Percentiles rank a stretch among this genome's conserved stretches.
Evolutionary conservation across 2,797 vertebrate genomes (phyloP).

Genomic region (Chloroceryle amazona): DNA sequence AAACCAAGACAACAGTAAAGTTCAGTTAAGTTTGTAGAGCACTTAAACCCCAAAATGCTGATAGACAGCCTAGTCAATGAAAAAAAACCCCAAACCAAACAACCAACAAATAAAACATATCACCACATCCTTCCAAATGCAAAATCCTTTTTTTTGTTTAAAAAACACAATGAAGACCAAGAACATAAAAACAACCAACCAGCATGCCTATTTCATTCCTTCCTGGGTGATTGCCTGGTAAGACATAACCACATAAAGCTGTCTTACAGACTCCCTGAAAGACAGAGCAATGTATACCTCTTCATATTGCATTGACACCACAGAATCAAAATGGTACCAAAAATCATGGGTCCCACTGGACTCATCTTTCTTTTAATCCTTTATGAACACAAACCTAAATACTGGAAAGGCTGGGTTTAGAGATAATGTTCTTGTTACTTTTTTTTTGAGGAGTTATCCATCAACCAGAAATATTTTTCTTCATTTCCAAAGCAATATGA

Average conservation of each 20-base stretch:
- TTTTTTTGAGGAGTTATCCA: neutral
- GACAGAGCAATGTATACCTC: neutral
- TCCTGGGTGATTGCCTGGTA: neutral
- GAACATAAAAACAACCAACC: neutral
- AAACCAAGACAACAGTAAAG: neutral
- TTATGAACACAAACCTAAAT: neutral
- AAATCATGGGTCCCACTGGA: neutral
- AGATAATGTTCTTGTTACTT: neutral
- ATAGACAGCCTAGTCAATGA: neutral
- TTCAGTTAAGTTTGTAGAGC: neutral
- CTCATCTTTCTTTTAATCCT: neutral
- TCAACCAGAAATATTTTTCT: neutral
- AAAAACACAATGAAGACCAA: neutral
- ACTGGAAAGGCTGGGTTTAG: neutral
- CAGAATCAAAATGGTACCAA: neutral
- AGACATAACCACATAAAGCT: neutral
- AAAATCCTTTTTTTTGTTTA: neutral
- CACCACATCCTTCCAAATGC: neutral
- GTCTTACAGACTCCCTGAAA: neutral
- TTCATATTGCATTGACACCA: neutral
- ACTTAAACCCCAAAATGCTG: neutral
- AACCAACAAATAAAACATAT: neutral
- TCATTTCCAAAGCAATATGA: neutral
- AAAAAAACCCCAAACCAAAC: fast-evolving
- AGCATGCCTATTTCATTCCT: neutral